phyloP scores from a whole-genome alignment of 2,888 invertebrate genomes.

The Allacma fusca region DNA sequence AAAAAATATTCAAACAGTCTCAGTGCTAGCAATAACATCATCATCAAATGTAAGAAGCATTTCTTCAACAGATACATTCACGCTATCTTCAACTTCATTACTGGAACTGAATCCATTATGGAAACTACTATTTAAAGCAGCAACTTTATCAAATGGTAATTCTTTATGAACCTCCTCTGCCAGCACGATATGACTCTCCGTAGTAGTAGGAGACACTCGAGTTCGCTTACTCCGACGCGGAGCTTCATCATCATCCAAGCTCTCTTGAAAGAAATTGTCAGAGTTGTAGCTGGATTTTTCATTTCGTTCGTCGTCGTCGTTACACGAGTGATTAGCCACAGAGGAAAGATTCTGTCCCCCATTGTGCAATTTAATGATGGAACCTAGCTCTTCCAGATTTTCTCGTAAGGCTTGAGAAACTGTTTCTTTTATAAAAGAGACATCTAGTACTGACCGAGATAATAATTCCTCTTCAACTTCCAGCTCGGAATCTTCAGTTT shows the following conservation, averaged over 20 bases:
- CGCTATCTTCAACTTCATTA: neutral
- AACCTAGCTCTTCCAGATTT: slow-evolving; percentile 19
- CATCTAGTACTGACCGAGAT: neutral
- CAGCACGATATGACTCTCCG: neutral
- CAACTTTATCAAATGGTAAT: neutral
- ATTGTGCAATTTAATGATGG: neutral
- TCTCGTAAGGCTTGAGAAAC: slow-evolving; percentile 31
- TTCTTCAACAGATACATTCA: slow-evolving; percentile 24
- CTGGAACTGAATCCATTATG: neutral
- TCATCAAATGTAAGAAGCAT: slow-evolving; percentile 40
- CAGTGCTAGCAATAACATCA: neutral
- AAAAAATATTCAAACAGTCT: neutral
- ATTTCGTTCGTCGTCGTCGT: neutral
- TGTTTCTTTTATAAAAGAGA: neutral
- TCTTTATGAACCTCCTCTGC: slow-evolving; percentile 7
- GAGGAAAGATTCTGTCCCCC: neutral
- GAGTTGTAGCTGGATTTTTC: neutral
- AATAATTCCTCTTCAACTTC: neutral
- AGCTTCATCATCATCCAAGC: neutral
- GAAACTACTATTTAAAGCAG: neutral
- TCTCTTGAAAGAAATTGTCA: neutral
- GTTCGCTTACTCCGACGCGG: neutral
- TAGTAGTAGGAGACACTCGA: neutral
- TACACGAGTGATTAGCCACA: neutral
- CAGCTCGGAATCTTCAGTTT: neutral